phyloP scores from a whole-genome alignment of 2,888 invertebrate genomes.

The Sericinus montela region DNA sequence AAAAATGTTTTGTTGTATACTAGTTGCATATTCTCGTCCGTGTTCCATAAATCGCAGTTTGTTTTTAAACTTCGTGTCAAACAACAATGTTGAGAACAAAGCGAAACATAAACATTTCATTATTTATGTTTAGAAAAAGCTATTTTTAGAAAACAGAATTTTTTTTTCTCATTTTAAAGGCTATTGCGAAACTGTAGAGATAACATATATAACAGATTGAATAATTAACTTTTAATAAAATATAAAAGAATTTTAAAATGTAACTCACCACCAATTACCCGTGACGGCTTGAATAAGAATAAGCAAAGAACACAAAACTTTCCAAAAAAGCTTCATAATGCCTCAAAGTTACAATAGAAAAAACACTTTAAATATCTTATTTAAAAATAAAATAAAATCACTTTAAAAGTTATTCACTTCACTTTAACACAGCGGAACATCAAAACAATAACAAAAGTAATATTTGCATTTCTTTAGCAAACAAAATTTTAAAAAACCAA shows the following conservation, averaged over 20 bases:
- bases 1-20: neutral
- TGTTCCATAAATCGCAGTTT: conserved; percentile 26
- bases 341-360: conserved; percentile 40
- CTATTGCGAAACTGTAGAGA: too few species aligned
- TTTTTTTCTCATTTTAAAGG: too few species aligned
- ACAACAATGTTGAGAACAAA: conserved; percentile 31
- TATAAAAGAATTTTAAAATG: neutral
- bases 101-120: conserved; percentile 35
- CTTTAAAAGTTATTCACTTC: conserved; percentile 34
- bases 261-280: conserved; percentile 72
- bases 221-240: too few species aligned
- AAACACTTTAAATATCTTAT: conserved; percentile 27
- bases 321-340: conserved; percentile 68
- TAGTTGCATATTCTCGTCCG: neutral
- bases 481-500: conserved; percentile 42
- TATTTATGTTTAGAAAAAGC: conserved; percentile 32
- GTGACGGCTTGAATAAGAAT: conserved; percentile 56
- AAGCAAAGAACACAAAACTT: conserved; percentile 55
- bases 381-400: conserved; percentile 27
- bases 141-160: conserved; percentile 31
- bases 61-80: conserved; percentile 32
- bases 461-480: conserved; percentile 30
- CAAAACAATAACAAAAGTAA: conserved; percentile 44
- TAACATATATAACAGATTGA: too few species aligned
- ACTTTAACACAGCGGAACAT: conserved; percentile 42